Evolutionary conservation across 2,888 invertebrate species (phyloP).

Genomic region (Aspidiotus rigidus): DNA sequence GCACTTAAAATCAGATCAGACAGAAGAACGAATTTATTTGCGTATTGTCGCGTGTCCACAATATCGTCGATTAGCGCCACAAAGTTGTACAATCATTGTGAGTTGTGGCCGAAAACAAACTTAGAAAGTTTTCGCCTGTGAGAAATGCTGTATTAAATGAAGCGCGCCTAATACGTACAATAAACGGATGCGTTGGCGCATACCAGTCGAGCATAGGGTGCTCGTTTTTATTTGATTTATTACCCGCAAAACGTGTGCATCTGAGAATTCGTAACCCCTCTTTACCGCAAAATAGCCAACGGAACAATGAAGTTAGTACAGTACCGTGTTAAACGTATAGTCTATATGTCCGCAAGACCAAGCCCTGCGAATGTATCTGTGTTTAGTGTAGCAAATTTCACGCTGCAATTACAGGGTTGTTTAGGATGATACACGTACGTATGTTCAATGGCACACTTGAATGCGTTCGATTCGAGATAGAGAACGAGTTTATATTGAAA

Average conservation of each 20-base stretch:
- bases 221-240: slow-evolving; percentile 2
- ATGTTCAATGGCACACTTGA: neutral
- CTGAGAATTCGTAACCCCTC: neutral
- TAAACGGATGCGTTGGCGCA: neutral
- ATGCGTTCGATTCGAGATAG: neutral
- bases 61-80: slow-evolving; percentile 5
- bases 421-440: neutral
- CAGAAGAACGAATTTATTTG: slow-evolving; percentile 18
- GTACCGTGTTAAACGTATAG: neutral
- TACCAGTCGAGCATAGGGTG: neutral
- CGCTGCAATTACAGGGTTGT: slow-evolving; percentile 4
- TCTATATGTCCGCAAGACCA: neutral
- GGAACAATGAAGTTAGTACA: neutral
- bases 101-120: neutral
- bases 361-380: neutral
- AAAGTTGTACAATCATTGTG: slow-evolving; percentile 4
- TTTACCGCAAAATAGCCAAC: neutral
- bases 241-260: neutral
- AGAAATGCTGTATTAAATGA: neutral
- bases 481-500: slow-evolving; percentile 2
- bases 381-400: slow-evolving; percentile 1
- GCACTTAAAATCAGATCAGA: slow-evolving; percentile 15
- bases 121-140: slow-evolving; percentile 1
- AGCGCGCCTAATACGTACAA: slow-evolving; percentile 3
- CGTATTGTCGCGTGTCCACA: slow-evolving; percentile 15